A percentile compares a stretch with the other conserved stretches of the same genome.
These are phyloP conservation scores for Chaetodon auriga DNA, from an alignment of 2,113 vertebrate genomes.

Conservation along the genomic window DNA sequence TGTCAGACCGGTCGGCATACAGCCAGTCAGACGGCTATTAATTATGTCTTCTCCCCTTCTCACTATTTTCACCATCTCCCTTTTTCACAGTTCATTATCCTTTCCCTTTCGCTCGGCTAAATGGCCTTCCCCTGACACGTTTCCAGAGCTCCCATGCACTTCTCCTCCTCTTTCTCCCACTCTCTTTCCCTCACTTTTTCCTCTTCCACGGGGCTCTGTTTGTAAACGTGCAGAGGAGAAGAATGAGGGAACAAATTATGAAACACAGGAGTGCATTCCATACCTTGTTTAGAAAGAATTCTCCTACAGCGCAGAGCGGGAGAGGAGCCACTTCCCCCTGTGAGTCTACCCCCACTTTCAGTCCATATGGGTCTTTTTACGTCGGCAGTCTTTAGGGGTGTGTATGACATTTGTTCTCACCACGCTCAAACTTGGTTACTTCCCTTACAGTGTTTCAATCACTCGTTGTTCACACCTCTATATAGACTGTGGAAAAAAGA, in stretches of 20 bases:
- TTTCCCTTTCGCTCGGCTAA: constrained; percentile 49
- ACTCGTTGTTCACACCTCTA: neutral
- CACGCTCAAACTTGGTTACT: neutral
- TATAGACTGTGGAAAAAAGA: neutral
- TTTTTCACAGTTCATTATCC: constrained; percentile 37
- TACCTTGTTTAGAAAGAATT: constrained; percentile 87
- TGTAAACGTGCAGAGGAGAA: constrained; percentile 78
- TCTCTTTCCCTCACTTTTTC: constrained; percentile 36
- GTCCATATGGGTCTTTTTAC: constrained; percentile 68
- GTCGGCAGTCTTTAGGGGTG: constrained; percentile 39
- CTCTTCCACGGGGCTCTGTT: constrained; percentile 65
- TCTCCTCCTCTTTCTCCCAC: constrained; percentile 28
- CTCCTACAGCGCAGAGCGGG: constrained; percentile 67
- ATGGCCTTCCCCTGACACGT: constrained; percentile 44
- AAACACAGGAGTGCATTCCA: constrained; percentile 86
- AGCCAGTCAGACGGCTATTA: constrained; percentile 61
- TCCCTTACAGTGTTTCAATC: neutral
- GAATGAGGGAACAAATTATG: constrained; percentile 84
- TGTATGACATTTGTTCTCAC: constrained; percentile 44
- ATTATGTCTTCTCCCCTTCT: constrained; percentile 53
- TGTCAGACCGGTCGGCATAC: constrained; percentile 44
- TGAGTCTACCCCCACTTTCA: constrained; percentile 61
- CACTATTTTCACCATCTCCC: constrained; percentile 40
- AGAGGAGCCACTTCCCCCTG: constrained; percentile 61
- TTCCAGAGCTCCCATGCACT: constrained; percentile 52